These are phyloP conservation scores for Mycalesis mineus DNA, from an alignment of 2,888 invertebrate genomes.

Conservation along the genomic window DNA sequence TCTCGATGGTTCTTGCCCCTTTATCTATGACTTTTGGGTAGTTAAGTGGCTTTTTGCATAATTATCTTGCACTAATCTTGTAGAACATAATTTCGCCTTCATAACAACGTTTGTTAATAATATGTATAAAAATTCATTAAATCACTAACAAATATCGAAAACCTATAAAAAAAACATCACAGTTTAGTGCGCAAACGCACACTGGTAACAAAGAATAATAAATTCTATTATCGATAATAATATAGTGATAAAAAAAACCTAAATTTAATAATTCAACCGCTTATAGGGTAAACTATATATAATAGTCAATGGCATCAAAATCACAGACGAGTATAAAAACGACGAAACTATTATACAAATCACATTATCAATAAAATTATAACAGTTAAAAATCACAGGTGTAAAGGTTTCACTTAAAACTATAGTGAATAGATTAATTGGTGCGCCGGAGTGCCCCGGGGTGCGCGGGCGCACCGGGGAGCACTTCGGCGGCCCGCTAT, in stretches of 20 bases:
- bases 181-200: constrained; percentile 18
- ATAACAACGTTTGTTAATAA: too few relatives aligned
- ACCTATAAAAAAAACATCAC: constrained; percentile 25
- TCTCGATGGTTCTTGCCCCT: too few relatives aligned
- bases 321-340: constrained; percentile 67
- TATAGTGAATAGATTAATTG: constrained; percentile 46
- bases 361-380: constrained; percentile 59
- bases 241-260: constrained; percentile 36
- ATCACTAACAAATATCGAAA: constrained; percentile 33
- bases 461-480: constrained; percentile 19
- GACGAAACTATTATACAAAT: constrained; percentile 57
- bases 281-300: constrained; percentile 46
- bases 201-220: constrained; percentile 26
- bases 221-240: constrained; percentile 27
- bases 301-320: constrained; percentile 61
- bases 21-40: too few relatives aligned
- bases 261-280: constrained; percentile 53
- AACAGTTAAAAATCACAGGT: constrained; percentile 71
- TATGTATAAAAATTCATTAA: constrained; percentile 14
- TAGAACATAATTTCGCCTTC: too few relatives aligned
- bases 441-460: constrained; percentile 25
- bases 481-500: constrained; percentile 33
- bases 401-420: constrained; percentile 59
- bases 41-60: too few relatives aligned
- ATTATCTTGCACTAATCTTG: too few relatives aligned